Base-by-base conservation (phyloP, 1,140 invertebrate species). In the Hylaeus anthracinus region DNA sequence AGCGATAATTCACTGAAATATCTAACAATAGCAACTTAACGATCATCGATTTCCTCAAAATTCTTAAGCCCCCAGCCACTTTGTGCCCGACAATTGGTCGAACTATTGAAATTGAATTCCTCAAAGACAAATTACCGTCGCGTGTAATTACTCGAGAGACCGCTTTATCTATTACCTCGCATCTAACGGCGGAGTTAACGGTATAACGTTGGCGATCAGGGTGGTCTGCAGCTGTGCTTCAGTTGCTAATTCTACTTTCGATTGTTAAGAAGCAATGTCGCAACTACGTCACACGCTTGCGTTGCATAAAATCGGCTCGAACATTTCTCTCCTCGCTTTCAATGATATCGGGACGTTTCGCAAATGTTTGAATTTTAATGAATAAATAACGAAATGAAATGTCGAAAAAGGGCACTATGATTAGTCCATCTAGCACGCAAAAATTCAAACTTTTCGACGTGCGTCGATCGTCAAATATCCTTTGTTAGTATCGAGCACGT, bases 141-240 rank as follows among this genome's bases (percentile, higher is more conserved):
- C 45, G n/a, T 67, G 45, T 67, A 67, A 67, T 67, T 67, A 67
- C 48, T 67, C 26, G 48, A 8, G 26, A 26, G n/a, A 51, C 10
- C 10, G 26, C 10, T 67, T 53, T 67, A 53, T 53, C 65, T 45
- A 3, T 67, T 67, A 37, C 65, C 12, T n/a, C 4, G 43, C 37
- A 67, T 14, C 65, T 67, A 67, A 67, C n/a, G 2, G 65, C 43
- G n/a, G 15, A 67, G 8, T 67, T 67, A 51, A 67, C 14, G 8
- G n/a, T 51, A 9, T 53, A 26, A 53, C 48, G 10, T 45, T 67
- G 45, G 26, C 45, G 65, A 67, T 51, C 45, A 67, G 65, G 45
- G 45, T 67, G 45, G 45, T 67, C 65, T 37, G 26, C 6, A 6
- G 39, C 9, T 64, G 5, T 2, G 4, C 39, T n/a, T 15, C 15